These are phyloP conservation scores for Argopecten irradians DNA, from an alignment of 1,140 invertebrate species.

Conservation along the genomic window DNA sequence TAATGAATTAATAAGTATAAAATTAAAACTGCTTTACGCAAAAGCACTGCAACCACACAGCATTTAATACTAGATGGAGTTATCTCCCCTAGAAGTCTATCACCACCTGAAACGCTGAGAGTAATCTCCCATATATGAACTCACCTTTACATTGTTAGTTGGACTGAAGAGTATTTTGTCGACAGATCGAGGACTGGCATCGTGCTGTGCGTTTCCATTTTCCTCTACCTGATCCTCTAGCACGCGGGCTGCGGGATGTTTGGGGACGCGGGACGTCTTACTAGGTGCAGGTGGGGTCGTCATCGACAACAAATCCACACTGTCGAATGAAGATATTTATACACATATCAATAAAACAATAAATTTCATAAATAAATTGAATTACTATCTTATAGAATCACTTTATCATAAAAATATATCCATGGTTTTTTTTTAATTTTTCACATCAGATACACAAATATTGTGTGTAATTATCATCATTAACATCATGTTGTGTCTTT, in stretches of 20 bases:
- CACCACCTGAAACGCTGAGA: neutral
- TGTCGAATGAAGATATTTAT: neutral
- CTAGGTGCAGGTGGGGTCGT: slow-evolving; percentile 35
- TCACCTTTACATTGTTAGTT: neutral
- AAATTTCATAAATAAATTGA: neutral
- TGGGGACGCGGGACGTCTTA: slow-evolving; percentile 44
- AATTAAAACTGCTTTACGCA: neutral
- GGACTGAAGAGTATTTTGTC: slow-evolving; percentile 5
- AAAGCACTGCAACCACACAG: slow-evolving; percentile 14
- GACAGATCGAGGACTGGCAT: neutral
- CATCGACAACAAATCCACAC: slow-evolving; percentile 41
- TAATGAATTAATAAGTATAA: no score
- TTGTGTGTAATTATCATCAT: no score
- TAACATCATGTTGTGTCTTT: no score
- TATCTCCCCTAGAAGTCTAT: neutral
- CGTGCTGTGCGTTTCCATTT: slow-evolving; percentile 13
- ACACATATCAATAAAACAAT: neutral
- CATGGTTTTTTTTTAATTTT: no score
- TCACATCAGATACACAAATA: no score
- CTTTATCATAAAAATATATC: no score
- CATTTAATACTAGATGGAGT: neutral
- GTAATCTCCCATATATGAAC: neutral
- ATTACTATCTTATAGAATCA: no score
- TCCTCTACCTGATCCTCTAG: slow-evolving; percentile 44
- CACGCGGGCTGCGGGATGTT: slow-evolving; percentile 46